Conservation (phyloP, 2,888 invertebrate genomes). For the Exocentrus adspersus region DNA sequence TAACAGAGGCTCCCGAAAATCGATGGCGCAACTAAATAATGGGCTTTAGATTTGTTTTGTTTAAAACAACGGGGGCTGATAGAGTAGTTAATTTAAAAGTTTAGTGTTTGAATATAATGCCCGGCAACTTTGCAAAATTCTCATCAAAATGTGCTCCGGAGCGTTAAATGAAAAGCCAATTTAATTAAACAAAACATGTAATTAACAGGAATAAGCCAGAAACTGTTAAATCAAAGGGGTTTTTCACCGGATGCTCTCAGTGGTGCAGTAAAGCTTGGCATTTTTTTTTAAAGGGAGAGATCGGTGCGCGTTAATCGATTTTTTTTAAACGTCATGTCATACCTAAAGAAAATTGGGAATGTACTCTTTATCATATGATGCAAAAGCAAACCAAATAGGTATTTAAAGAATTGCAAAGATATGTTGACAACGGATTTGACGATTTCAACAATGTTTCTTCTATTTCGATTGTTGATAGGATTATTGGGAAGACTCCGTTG, state of each 20-base stretch:
- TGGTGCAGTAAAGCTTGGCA: not conserved
- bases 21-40: constrained; percentile 2
- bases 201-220: constrained; percentile 54
- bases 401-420: too few species aligned
- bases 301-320: not conserved
- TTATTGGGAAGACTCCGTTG: too few species aligned
- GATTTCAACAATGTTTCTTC: too few species aligned
- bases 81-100: constrained; percentile 49
- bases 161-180: constrained; percentile 60
- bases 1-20: constrained; percentile 13
- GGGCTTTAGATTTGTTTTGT: constrained; percentile 25
- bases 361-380: too few species aligned
- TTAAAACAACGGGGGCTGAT: constrained; percentile 36
- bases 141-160: constrained; percentile 55
- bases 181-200: constrained; percentile 60
- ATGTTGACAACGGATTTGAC: too few species aligned
- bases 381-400: too few species aligned
- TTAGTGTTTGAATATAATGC: constrained; percentile 44
- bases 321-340: too few species aligned
- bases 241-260: constrained; percentile 27
- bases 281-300: not conserved
- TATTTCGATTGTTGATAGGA: too few species aligned
- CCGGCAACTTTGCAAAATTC: constrained; percentile 46
- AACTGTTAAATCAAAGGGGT: constrained; percentile 39
- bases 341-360: too few species aligned